A percentile compares a stretch with the other conserved stretches of the same genome.
phyloP scores from a whole-genome alignment of 2,888 invertebrate genomes.

The Cerceris ruficornis region DNA sequence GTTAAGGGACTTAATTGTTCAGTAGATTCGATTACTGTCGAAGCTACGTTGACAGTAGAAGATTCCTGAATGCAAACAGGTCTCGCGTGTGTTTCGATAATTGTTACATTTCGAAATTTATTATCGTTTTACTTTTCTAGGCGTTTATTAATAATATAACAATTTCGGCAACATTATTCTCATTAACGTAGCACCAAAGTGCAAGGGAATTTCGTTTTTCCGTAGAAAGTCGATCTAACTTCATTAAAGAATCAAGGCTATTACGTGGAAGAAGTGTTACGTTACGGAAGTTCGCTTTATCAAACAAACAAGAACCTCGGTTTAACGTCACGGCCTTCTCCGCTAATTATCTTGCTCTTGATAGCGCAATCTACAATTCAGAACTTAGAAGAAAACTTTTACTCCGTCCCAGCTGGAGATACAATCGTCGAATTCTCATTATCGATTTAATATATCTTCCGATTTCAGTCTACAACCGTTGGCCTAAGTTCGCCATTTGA shows the following conservation, averaged over 20 bases:
- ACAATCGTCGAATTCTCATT: constrained; percentile 28
- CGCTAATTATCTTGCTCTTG: constrained; percentile 48
- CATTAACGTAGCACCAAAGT: no score
- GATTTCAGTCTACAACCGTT: background rate
- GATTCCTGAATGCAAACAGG: no score
- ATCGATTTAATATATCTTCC: constrained; percentile 6
- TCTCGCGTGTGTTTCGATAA: no score
- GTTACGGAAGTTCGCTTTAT: constrained; percentile 42
- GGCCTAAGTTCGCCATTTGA: no score
- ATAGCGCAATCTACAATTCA: constrained; percentile 46
- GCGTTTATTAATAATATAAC: no score
- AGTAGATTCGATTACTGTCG: no score
- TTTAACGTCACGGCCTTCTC: constrained; percentile 43
- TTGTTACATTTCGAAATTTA: no score
- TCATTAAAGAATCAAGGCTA: background rate
- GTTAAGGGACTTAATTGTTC: background rate
- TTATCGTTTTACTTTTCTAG: no score
- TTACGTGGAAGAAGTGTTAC: background rate
- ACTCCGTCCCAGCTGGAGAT: constrained; percentile 8
- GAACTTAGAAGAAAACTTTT: constrained; percentile 21
- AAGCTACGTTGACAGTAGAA: no score
- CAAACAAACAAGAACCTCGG: constrained; percentile 36
- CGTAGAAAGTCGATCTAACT: background rate
- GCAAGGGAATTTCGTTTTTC: no score
- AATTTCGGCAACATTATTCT: no score